phyloP scores from a whole-genome alignment of 2,113 vertebrate species.

The Monarcha castaneiventris region DNA sequence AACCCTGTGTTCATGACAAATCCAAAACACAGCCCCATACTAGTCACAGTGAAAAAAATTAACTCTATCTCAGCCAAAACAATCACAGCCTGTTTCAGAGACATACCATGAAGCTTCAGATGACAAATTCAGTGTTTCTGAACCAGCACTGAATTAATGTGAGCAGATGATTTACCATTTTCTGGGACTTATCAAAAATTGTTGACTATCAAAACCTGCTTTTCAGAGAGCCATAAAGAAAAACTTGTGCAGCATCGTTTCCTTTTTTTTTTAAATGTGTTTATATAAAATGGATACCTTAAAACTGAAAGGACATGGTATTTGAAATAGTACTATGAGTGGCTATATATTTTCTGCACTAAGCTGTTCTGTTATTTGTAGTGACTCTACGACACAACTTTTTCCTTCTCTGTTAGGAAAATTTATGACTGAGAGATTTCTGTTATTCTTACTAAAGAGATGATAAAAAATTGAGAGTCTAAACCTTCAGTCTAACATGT shows the following conservation, averaged over 20 bases:
- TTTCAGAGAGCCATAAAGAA: background rate
- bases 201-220: background rate
- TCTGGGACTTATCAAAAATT: background rate
- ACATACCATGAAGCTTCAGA: background rate
- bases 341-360: background rate
- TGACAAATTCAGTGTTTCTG: background rate
- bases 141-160: background rate
- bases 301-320: background rate
- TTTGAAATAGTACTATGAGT: background rate
- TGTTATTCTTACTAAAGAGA: background rate
- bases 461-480: background rate
- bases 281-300: background rate
- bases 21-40: background rate
- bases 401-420: background rate
- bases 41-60: background rate
- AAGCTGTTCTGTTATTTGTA: conserved; percentile 5
- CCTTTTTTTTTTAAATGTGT: background rate
- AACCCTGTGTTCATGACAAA: background rate
- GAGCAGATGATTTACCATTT: background rate
- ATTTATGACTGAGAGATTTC: background rate
- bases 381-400: background rate
- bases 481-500: background rate
- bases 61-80: background rate
- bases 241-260: background rate
- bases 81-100: background rate